Evolutionary conservation across 2,888 invertebrate species (phyloP), one percentile per base, ranked within the genome.

Genomic region (Mesorhabditis sp.): DNA sequence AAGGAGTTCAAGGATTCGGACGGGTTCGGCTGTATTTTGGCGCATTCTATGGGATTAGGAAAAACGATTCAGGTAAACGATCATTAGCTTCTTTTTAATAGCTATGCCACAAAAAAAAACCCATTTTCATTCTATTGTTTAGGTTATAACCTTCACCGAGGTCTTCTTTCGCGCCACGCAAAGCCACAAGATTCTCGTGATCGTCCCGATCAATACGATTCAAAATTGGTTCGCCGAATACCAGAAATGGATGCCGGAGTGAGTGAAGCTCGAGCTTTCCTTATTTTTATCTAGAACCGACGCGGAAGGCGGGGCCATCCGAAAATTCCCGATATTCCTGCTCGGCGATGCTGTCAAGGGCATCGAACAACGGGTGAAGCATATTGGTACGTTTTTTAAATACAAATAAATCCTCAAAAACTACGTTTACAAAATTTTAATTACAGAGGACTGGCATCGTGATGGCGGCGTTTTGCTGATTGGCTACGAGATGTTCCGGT

Each of bases 181-280:
- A 43, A 92, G 93, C 4, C 92, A 91, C 86, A 93, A 92, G 13
- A 93, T 96, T 1, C 88, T 99, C 61, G 93, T 95, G 85, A 95
- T 98, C 77, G 96, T 97, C 90, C 98, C 98, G 6, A 95, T 98
- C 72, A 98, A 98, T 87, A 97, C 97, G 0, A 89, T 98, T 74
- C 96, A 97, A 87, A 97, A 97, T 88, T 97, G 96, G 97, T 72
- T 74, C 64, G 88, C 93, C 81, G 98, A 98, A 87, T 98, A 94
- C 86, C 94, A 97, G 86, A 93, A 93, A 91, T 98, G 97, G 96
- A 88, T 95, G 70, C 97, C 97, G 0, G 72, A 64, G 70, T 74
- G 68, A 61, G 74, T 62, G 6, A 6, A 41, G 13, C 4, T 28
- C 41, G 45, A 45, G n/a, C 15, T 50, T 44, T 64, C 50, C 42